Percentiles rank a stretch among this genome's conserved stretches.
phyloP scores from a whole-genome alignment of 1,140 invertebrate species.

The Neelides sp. region DNA sequence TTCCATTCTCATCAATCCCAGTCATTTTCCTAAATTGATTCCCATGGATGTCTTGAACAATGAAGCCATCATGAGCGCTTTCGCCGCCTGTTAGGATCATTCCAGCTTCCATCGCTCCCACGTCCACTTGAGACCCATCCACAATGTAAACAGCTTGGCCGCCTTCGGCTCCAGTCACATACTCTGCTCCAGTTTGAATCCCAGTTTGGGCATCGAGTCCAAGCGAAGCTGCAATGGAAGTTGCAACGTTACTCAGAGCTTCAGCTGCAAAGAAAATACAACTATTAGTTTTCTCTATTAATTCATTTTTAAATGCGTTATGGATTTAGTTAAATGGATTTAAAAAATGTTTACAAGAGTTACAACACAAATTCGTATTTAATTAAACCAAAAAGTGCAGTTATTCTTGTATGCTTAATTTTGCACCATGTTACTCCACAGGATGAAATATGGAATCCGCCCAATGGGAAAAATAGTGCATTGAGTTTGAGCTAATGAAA shows the following conservation, averaged over 20 bases:
- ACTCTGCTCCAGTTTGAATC: slow-evolving; percentile 5
- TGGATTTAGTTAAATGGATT: too few relatives aligned
- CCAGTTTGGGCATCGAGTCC: slow-evolving; percentile 39
- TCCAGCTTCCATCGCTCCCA: slow-evolving; percentile 24
- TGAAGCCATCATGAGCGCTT: slow-evolving; percentile 10
- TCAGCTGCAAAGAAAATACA: slow-evolving; percentile 42
- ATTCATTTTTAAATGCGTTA: too few relatives aligned
- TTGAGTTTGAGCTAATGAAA: too few relatives aligned
- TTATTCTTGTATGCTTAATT: too few relatives aligned
- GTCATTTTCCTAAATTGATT: slow-evolving; percentile 24
- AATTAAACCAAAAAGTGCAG: too few relatives aligned
- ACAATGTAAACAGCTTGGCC: slow-evolving; percentile 21
- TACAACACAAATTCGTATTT: neutral
- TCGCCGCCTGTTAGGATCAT: slow-evolving; percentile 21
- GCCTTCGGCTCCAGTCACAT: slow-evolving; percentile 15
- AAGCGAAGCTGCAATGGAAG: slow-evolving; percentile 44
- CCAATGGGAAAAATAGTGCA: too few relatives aligned
- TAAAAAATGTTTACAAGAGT: neutral
- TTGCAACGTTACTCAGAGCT: slow-evolving; percentile 42
- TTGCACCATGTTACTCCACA: too few relatives aligned
- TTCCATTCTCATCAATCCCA: slow-evolving; percentile 26
- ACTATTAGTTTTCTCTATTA: too few relatives aligned
- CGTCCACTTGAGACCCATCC: slow-evolving; percentile 15
- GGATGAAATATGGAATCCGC: too few relatives aligned
- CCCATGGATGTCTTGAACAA: slow-evolving; percentile 29